Evolutionary conservation across 2,797 vertebrate genomes (phyloP).

Genomic region (Poliocrania exsul): DNA sequence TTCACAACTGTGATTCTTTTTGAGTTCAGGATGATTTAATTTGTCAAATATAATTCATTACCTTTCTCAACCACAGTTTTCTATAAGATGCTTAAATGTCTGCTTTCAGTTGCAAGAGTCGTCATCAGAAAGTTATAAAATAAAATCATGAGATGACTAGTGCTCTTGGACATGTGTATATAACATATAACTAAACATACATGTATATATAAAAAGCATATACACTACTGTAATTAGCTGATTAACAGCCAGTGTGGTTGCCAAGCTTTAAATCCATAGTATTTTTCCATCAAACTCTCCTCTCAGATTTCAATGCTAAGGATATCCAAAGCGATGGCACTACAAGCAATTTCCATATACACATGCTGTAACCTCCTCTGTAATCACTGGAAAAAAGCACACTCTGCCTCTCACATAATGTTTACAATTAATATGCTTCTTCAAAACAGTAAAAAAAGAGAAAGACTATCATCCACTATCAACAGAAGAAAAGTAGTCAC

Average conservation of each 20-base stretch:
- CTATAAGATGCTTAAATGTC: neutral
- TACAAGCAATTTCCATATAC: neutral
- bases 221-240: neutral
- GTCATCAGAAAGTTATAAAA: neutral
- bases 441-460: neutral
- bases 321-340: neutral
- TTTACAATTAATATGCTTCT: neutral
- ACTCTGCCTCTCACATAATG: neutral
- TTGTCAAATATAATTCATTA: neutral
- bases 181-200: neutral
- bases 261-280: neutral
- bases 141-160: neutral
- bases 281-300: neutral
- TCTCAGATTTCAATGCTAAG: neutral
- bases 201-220: neutral
- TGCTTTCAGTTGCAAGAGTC: neutral
- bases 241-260: neutral
- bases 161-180: neutral
- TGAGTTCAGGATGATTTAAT: neutral
- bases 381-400: neutral
- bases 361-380: neutral
- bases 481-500: neutral
- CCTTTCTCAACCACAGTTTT: fast-evolving
- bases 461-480: neutral
- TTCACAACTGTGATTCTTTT: neutral